phyloP scores from a whole-genome alignment of 1,140 invertebrate genomes.

The Papilio xuthus region DNA sequence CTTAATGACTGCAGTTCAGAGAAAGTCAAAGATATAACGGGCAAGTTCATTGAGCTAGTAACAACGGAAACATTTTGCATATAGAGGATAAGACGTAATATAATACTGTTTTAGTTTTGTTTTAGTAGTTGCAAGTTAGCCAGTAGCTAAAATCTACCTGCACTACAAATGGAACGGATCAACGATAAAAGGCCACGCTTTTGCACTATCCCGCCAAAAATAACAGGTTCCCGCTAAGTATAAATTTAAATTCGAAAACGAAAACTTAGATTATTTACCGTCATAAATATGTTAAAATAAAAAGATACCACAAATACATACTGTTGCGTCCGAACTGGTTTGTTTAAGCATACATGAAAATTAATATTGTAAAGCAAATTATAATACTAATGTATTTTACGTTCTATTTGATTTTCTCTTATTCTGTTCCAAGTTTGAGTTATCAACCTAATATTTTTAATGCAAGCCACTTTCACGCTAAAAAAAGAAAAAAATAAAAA shows the following conservation, averaged over 20 bases:
- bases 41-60: slow-evolving; percentile 18
- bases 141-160: background rate
- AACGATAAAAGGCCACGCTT: background rate
- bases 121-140: background rate
- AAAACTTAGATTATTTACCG: background rate
- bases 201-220: background rate
- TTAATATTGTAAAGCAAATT: too few species aligned
- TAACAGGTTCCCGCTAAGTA: slow-evolving; percentile 7
- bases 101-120: background rate
- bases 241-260: background rate
- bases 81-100: background rate
- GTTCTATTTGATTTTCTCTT: too few species aligned
- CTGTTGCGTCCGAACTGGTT: background rate
- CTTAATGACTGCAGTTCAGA: slow-evolving; percentile 26
- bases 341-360: too few species aligned
- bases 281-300: background rate
- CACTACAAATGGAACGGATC: background rate
- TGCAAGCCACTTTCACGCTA: background rate
- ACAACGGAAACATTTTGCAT: slow-evolving; percentile 14
- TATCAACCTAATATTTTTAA: too few species aligned
- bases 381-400: too few species aligned
- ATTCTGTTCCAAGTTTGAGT: background rate
- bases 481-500: background rate
- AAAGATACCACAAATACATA: too few species aligned
- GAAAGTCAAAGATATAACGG: slow-evolving; percentile 24